Percentiles rank a stretch among this genome's conserved stretches.
These are phyloP conservation scores for Ctenicera cuprea DNA, from an alignment of 2,888 invertebrate genomes.

Conservation along the genomic window DNA sequence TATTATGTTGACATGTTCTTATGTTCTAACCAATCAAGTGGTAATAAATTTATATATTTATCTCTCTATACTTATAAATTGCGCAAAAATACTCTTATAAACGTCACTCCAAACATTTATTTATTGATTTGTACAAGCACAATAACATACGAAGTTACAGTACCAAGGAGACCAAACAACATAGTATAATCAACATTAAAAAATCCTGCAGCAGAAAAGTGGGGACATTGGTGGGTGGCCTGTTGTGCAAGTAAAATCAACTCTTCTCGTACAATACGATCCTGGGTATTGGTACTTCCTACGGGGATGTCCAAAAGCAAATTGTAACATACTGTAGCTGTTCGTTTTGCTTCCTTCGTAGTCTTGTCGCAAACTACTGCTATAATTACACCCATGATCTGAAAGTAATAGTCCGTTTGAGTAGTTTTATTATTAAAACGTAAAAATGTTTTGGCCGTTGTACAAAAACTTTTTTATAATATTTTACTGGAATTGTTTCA, in stretches of 20 bases:
- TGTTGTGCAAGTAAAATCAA: slow-evolving; percentile 52
- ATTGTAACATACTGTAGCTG: slow-evolving; percentile 55
- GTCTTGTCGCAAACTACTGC: slow-evolving; percentile 55
- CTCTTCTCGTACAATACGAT: slow-evolving; percentile 45
- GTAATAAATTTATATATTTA: too few relatives aligned
- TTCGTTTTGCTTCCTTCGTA: slow-evolving; percentile 56
- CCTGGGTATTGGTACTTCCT: slow-evolving; percentile 38
- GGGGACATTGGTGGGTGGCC: slow-evolving; percentile 47
- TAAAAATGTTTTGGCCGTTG: too few relatives aligned
- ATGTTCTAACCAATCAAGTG: too few relatives aligned
- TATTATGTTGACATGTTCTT: too few relatives aligned
- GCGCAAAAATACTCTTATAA: background rate
- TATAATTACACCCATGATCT: slow-evolving; percentile 55
- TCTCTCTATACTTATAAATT: too few relatives aligned
- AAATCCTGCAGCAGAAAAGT: slow-evolving; percentile 54
- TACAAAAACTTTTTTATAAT: too few relatives aligned
- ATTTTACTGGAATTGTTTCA: too few relatives aligned
- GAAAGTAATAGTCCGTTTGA: too few relatives aligned
- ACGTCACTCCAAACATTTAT: background rate
- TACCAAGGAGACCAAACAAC: slow-evolving; percentile 52
- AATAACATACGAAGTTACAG: slow-evolving; percentile 54
- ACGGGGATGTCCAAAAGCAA: slow-evolving; percentile 55
- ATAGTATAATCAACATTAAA: slow-evolving; percentile 52
- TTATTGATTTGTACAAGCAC: slow-evolving; percentile 53
- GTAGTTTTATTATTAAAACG: too few relatives aligned